These are phyloP conservation scores for Crocodylus rhombifer DNA, from an alignment of 2,797 vertebrate genomes.

Conservation along the genomic window DNA sequence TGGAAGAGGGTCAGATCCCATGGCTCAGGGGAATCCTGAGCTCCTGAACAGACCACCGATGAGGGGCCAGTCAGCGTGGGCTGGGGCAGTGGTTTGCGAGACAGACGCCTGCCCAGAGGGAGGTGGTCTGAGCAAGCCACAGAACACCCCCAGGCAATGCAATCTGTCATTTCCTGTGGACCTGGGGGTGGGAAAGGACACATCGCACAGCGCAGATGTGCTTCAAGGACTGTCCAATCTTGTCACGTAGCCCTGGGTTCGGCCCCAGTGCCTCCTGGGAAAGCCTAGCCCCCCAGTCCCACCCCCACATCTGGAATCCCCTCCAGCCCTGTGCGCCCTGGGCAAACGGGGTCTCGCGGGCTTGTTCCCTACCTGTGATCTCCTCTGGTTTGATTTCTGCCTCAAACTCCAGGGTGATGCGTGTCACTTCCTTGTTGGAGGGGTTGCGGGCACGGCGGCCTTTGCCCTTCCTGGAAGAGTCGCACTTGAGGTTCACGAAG, in stretches of 20 bases:
- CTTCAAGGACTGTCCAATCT: not conserved
- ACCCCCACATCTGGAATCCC: not conserved
- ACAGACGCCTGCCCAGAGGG: not conserved
- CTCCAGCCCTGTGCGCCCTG: too few species aligned
- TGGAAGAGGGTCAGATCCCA: not conserved
- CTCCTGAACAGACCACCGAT: not conserved
- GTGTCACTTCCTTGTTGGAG: conserved; percentile 91
- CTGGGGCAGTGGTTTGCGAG: too few species aligned
- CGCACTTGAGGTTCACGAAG: conserved; percentile 96
- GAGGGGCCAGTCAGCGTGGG: not conserved
- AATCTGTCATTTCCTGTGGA: not conserved
- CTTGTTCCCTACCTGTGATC: conserved; percentile 87
- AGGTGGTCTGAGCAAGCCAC: not conserved
- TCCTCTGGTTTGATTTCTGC: conserved; percentile 94
- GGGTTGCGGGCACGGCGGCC: conserved; percentile 92
- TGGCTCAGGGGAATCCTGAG: not conserved
- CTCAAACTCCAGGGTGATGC: conserved; percentile 96
- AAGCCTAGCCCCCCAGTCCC: not conserved
- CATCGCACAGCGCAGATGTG: not conserved
- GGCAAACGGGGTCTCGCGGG: not conserved
- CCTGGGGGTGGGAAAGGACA: not conserved
- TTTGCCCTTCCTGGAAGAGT: conserved; percentile 93
- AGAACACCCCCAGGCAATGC: not conserved
- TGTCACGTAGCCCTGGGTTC: not conserved
- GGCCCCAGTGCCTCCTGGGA: not conserved